phyloP scores from a whole-genome alignment of 2,113 vertebrate species.

The Megaptera novaeangliae region DNA sequence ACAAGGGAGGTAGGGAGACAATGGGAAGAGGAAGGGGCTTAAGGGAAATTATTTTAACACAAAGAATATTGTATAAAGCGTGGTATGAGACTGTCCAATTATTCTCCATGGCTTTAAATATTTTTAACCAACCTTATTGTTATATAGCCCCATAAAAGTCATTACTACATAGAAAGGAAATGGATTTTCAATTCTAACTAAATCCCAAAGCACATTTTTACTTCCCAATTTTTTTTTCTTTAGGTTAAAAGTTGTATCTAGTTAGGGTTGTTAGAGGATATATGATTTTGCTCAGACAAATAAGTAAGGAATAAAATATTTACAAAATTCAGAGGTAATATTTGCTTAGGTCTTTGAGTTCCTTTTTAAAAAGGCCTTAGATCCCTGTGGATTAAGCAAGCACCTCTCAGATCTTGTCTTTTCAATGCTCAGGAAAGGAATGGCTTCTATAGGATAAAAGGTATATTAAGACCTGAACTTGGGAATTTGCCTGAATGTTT shows the following conservation, averaged over 20 bases:
- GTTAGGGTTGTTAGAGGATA: background rate
- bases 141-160: background rate
- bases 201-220: background rate
- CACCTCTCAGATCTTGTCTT: background rate
- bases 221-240: background rate
- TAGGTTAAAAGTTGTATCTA: background rate
- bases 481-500: background rate
- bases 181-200: background rate
- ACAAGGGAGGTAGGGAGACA: background rate
- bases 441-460: background rate
- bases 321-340: background rate
- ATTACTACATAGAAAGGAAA: background rate
- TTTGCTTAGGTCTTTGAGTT: background rate
- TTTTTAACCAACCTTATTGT: background rate
- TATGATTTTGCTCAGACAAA: background rate
- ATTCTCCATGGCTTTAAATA: background rate
- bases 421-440: background rate
- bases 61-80: background rate
- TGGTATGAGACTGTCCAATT: too few relatives aligned
- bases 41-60: background rate
- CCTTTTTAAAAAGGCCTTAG: background rate
- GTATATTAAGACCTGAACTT: background rate
- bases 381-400: background rate
- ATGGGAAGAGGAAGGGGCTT: background rate
- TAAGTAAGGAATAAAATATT: background rate